Base-by-base conservation (phyloP, 2,888 invertebrate genomes). In the Suillia variegata region DNA sequence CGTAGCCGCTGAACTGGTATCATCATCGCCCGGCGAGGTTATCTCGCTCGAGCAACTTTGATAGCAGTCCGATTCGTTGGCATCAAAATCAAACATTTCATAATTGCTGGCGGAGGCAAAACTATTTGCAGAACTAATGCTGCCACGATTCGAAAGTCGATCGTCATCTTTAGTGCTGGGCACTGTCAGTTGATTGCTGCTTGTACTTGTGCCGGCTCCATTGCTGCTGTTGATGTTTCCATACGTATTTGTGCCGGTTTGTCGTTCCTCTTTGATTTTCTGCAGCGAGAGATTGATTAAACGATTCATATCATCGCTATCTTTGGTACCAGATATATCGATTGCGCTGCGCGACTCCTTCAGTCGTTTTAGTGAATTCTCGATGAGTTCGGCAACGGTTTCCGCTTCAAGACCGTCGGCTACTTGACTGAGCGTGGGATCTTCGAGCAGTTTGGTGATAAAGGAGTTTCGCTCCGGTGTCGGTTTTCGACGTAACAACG, bases 1-100 rank as follows among this genome's bases (percentile, higher is more conserved):
- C 58, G 88, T 88, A 34, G 85, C 61, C 0, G 63, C n/a, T 10
- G 62, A 54, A 4, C 62, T 60, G 33, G 57, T 62, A 68, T 84
- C 84, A 49, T 84, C 83, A 67, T 89, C 88, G 2, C 70, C 87
- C 87, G 88, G 88, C 10, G 88, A 85, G 3, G 87, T 86, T 59
- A 87, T 73, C 70, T 87, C 87, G 78, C 87, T 87, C 21, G 87
- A 87, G 64, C 87, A 87, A 66, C 89, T 89, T 65, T 89, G 89
- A 76, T 90, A 90, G 78, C 89, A 89, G 73, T 90, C 90, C 22
- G 89, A 89, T 18, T 81, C 82, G 80, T 86, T 86, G 58, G 78
- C 77, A 77, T 87, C 87, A 65, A 88, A 88, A 83, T 90, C 90
- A 84, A 89, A 89, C 79, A 88, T 84, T 83, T 90, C 90, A 82